A percentile compares a stretch with the other conserved stretches of the same genome.
Conservation (phyloP, 2,113 vertebrate species). For the Corythaeola cristata region DNA sequence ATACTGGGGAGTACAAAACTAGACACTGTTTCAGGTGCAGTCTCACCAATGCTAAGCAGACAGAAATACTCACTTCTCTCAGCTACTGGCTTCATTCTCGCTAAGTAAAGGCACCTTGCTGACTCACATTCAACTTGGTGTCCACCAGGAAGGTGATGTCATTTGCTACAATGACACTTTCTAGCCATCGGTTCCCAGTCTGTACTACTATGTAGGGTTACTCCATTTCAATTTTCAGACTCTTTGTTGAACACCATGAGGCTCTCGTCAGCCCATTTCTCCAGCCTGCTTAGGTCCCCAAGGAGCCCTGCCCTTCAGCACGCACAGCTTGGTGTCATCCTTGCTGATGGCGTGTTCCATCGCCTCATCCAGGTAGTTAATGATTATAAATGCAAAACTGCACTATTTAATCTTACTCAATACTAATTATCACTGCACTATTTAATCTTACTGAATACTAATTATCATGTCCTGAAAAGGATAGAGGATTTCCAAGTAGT, state of each 20-base stretch:
- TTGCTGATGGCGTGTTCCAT: background rate
- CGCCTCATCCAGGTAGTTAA: background rate
- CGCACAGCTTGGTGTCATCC: background rate
- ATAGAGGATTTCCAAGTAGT: background rate
- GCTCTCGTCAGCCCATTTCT: background rate
- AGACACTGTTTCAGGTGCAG: background rate
- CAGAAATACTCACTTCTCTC: background rate
- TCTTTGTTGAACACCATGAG: background rate
- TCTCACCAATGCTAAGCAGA: background rate
- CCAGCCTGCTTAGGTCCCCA: background rate
- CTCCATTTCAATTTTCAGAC: background rate
- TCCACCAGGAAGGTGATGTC: background rate
- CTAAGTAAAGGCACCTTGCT: background rate
- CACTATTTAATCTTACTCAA: background rate
- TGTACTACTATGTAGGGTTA: rapidly evolving
- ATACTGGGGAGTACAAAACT: background rate
- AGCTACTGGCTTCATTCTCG: background rate
- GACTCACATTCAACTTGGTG: background rate
- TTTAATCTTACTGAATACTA: background rate
- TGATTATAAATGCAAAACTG: background rate
- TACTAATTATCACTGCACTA: background rate
- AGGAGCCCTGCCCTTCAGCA: background rate
- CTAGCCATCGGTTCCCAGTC: rapidly evolving
- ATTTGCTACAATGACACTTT: background rate
- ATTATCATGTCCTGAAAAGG: background rate